phyloP scores from a whole-genome alignment of 2,113 vertebrate genomes.

The Epinephelus fuscoguttatus region DNA sequence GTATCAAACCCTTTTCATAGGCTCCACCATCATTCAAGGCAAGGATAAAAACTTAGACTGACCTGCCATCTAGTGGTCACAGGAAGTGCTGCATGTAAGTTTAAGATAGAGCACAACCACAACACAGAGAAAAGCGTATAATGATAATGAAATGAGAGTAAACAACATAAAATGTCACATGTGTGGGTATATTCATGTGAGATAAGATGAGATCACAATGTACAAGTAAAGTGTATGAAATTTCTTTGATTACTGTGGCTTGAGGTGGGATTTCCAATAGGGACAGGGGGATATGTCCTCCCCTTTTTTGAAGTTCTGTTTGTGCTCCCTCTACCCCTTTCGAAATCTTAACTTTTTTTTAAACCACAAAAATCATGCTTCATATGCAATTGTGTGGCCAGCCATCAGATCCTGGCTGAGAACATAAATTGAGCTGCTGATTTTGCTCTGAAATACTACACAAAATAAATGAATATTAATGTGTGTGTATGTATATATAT shows the following conservation, averaged over 20 bases:
- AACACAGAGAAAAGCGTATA: background rate
- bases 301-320: too few relatives aligned
- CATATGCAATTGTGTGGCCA: too few relatives aligned
- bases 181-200: background rate
- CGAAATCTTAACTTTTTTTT: too few relatives aligned
- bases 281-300: too few relatives aligned
- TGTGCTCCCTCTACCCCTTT: too few relatives aligned
- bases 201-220: background rate
- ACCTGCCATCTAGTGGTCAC: constrained; percentile 66
- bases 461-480: too few relatives aligned
- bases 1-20: background rate
- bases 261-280: background rate
- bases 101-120: background rate
- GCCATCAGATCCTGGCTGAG: too few relatives aligned
- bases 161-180: background rate
- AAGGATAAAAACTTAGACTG: constrained; percentile 3
- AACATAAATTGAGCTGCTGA: too few relatives aligned
- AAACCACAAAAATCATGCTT: too few relatives aligned
- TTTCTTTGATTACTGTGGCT: background rate
- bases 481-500: rapidly evolving
- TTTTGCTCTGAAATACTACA: too few relatives aligned
- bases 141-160: background rate
- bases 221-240: background rate
- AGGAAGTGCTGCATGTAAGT: background rate
- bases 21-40: background rate